Percentiles rank a stretch among this genome's conserved stretches.
These are phyloP conservation scores for Urocitellus parryii DNA, from an alignment of 2,113 vertebrate genomes.

Conservation along the genomic window DNA sequence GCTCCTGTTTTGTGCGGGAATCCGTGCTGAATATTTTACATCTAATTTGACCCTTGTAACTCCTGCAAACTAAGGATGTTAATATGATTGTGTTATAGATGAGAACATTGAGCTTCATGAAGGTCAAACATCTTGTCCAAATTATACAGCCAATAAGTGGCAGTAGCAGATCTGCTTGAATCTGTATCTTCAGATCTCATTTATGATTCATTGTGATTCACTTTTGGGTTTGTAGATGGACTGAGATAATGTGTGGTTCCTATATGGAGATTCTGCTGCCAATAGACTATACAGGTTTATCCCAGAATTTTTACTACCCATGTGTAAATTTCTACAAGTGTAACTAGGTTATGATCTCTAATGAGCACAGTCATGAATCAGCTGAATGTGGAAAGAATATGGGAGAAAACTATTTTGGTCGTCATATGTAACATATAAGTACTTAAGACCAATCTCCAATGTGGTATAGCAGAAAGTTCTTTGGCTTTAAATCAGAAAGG, in stretches of 20 bases:
- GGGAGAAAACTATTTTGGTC: neutral
- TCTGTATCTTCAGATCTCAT: neutral
- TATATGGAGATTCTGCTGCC: neutral
- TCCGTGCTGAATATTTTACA: neutral
- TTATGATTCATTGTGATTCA: neutral
- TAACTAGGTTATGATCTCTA: neutral
- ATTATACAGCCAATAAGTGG: neutral
- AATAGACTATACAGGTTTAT: neutral
- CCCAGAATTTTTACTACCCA: neutral
- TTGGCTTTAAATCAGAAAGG: neutral
- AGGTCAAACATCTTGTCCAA: conserved; percentile 10
- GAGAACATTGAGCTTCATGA: neutral
- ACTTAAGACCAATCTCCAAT: neutral
- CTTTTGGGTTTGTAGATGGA: neutral
- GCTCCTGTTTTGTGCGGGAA: neutral
- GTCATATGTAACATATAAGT: neutral
- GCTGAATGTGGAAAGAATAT: neutral
- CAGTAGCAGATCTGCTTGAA: neutral
- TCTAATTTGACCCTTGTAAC: neutral
- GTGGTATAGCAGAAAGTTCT: neutral
- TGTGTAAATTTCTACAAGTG: neutral
- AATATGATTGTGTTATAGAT: neutral
- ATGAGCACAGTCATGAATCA: neutral
- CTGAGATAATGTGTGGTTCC: conserved; percentile 2
- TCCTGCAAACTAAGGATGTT: neutral